Conservation (phyloP, 2,797 vertebrate species). For the Enteromius treurensis region DNA sequence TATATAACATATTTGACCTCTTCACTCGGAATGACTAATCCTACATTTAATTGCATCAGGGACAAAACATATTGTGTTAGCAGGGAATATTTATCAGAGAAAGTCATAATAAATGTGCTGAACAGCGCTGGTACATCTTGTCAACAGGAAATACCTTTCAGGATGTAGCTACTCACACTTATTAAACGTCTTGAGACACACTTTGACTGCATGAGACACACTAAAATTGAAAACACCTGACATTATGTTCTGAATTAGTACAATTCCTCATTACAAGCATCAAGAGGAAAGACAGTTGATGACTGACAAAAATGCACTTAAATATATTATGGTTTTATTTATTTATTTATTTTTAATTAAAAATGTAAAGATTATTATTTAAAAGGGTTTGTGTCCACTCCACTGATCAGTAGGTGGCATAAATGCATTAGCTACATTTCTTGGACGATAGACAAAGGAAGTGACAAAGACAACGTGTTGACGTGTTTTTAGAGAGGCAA, state of each 20-base stretch:
- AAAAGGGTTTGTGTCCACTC: background rate
- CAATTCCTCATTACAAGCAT: background rate
- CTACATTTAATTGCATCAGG: background rate
- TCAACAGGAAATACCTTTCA: conserved; percentile 3
- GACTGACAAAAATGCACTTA: background rate
- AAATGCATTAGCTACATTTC: background rate
- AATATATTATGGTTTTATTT: too few species aligned
- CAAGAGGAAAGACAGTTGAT: background rate
- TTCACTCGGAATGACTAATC: background rate
- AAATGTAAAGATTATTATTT: background rate
- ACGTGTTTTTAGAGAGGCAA: background rate
- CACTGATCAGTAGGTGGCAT: background rate
- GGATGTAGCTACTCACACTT: background rate
- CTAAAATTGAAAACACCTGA: background rate
- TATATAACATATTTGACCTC: background rate
- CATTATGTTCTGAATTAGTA: background rate
- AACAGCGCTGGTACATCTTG: background rate
- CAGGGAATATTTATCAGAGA: background rate
- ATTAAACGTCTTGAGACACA: background rate
- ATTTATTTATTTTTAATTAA: background rate
- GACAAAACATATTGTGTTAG: too few species aligned
- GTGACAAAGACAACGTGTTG: too few species aligned
- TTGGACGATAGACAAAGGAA: background rate
- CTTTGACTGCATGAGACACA: background rate
- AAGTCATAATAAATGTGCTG: background rate